Conservation (phyloP, 2,888 invertebrate species). For the Spialia ferax region DNA sequence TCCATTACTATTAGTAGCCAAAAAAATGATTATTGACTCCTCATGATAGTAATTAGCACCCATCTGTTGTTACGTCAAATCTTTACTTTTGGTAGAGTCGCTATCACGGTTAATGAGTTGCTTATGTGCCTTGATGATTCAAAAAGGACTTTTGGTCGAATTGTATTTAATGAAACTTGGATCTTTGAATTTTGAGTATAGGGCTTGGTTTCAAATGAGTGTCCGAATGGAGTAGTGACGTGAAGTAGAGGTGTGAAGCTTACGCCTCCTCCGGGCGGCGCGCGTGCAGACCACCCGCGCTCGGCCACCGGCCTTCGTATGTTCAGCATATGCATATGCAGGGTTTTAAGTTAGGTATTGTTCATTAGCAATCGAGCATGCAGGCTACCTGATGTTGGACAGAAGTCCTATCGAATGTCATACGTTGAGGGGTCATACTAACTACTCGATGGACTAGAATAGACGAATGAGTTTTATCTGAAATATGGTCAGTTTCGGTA, state of each 20-base stretch:
- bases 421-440: too few species aligned
- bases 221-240: slow-evolving; percentile 59
- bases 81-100: slow-evolving; percentile 74
- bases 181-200: slow-evolving; percentile 28
- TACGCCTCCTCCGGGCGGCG: slow-evolving; percentile 73
- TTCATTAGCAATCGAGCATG: too few species aligned
- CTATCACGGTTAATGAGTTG: slow-evolving; percentile 72
- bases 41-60: slow-evolving; percentile 85
- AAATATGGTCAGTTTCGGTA: too few species aligned
- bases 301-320: slow-evolving; percentile 69
- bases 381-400: too few species aligned
- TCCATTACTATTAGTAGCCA: slow-evolving; percentile 76
- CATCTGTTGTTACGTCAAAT: slow-evolving; percentile 80
- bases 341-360: too few species aligned
- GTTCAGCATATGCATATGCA: slow-evolving; percentile 53
- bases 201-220: slow-evolving; percentile 52
- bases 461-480: too few species aligned
- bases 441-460: too few species aligned
- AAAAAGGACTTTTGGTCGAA: slow-evolving; percentile 53
- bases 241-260: slow-evolving; percentile 74
- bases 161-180: slow-evolving; percentile 38
- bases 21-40: slow-evolving; percentile 84
- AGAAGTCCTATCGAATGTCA: too few species aligned
- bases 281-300: slow-evolving; percentile 77
- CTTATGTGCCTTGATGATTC: slow-evolving; percentile 51